Conservation (phyloP, 2,888 invertebrate species). For the Ethmia dodecea region DNA sequence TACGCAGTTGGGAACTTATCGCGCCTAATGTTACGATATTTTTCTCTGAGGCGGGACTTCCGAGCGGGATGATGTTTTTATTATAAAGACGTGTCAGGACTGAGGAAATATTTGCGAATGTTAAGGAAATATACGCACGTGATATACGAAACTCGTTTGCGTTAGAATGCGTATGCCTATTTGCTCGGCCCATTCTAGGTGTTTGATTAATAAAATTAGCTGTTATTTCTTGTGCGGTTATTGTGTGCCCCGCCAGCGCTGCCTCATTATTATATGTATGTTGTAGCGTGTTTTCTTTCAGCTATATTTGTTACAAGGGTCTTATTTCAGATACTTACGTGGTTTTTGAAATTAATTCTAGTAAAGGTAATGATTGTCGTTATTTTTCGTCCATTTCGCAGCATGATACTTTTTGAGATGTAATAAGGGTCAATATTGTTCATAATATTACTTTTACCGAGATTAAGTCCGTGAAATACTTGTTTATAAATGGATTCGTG, state of each 20-base stretch:
- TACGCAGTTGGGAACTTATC: conserved; percentile 62
- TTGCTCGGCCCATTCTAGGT: conserved; percentile 26
- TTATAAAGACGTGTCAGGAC: conserved; percentile 64
- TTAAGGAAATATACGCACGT: conserved; percentile 42
- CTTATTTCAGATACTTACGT: no score
- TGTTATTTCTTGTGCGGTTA: conserved; percentile 12
- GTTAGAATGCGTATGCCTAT: conserved; percentile 44
- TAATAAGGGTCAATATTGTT: conserved; percentile 1
- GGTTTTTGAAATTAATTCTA: neutral
- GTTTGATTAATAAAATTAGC: conserved; percentile 34
- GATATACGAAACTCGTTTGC: conserved; percentile 49
- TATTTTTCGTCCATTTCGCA: neutral
- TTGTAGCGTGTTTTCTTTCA: conserved; percentile 2
- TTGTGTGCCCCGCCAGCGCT: conserved; percentile 6
- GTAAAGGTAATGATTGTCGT: neutral
- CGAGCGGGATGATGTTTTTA: conserved; percentile 66
- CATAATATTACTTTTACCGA: conserved; percentile 8
- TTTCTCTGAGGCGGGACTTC: conserved; percentile 33
- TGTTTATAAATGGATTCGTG: conserved; percentile 7
- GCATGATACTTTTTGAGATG: no score
- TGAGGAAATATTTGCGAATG: conserved; percentile 57
- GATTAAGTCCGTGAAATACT: conserved; percentile 3
- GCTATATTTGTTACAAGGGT: no score
- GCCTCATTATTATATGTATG: conserved; percentile 4
- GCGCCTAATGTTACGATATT: conserved; percentile 57